phyloP scores from a whole-genome alignment of 2,113 vertebrate species.

The Neodon shergylaensis region DNA sequence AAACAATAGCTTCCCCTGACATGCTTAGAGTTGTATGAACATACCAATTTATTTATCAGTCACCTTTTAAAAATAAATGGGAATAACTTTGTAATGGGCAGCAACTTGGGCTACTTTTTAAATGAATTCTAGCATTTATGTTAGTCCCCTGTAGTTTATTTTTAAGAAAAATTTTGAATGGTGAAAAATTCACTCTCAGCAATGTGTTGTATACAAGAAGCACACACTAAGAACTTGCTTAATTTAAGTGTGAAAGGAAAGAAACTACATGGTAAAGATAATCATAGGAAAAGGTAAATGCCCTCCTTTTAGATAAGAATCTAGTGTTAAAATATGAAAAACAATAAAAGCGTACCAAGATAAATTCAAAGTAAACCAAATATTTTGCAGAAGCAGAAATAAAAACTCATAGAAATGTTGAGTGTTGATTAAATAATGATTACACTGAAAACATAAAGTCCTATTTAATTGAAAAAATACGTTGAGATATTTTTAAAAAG shows the following conservation, averaged over 20 bases:
- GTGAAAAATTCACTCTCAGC: background rate
- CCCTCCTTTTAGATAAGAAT: background rate
- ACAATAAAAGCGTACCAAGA: background rate
- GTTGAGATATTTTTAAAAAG: background rate
- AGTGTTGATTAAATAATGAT: background rate
- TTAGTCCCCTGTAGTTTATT: background rate
- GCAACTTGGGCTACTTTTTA: background rate
- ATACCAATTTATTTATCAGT: background rate
- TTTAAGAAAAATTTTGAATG: background rate
- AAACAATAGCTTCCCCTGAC: rapidly evolving
- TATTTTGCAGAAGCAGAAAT: background rate
- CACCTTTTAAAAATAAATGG: background rate
- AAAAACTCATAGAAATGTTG: background rate
- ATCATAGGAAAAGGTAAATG: background rate
- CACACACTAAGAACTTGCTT: background rate
- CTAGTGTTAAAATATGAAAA: background rate
- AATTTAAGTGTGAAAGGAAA: background rate
- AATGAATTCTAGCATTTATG: background rate
- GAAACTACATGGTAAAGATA: background rate
- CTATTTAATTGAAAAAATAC: background rate
- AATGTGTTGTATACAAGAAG: background rate
- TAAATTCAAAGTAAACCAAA: background rate
- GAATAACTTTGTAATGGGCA: background rate
- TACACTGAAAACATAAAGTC: background rate
- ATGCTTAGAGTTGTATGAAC: background rate